Conservation (phyloP, 2,888 invertebrate genomes). For the Lottia scabra region DNA sequence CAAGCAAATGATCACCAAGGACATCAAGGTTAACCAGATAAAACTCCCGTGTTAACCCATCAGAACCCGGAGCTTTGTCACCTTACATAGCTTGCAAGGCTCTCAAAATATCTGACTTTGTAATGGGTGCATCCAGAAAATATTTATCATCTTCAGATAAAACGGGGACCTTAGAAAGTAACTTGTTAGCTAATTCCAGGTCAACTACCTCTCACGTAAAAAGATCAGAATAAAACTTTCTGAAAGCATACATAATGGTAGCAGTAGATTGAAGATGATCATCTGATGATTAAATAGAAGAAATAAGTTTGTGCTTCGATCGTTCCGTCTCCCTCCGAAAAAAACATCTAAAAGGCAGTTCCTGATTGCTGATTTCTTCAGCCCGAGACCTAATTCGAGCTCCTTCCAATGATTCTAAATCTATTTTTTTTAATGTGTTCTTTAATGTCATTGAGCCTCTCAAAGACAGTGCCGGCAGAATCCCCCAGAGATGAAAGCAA, state of each 20-base stretch:
- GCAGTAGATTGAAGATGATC: neutral
- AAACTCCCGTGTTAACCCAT: slow-evolving; percentile 37
- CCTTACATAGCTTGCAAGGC: slow-evolving; percentile 28
- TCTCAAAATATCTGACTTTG: slow-evolving; percentile 3
- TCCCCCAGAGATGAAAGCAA: neutral
- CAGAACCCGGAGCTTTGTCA: slow-evolving; percentile 35
- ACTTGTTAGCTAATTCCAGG: neutral
- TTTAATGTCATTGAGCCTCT: no score
- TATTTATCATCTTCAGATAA: neutral
- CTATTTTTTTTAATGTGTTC: no score
- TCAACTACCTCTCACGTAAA: slow-evolving; percentile 16
- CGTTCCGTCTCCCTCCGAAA: no score
- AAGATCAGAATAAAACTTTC: slow-evolving; percentile 8
- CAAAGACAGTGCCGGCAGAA: neutral
- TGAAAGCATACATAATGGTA: slow-evolving; percentile 7
- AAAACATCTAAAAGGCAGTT: no score
- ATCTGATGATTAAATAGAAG: neutral
- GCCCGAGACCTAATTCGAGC: no score
- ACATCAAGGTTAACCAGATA: slow-evolving; percentile 25
- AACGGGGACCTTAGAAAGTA: slow-evolving; percentile 7
- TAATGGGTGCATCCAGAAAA: slow-evolving; percentile 3
- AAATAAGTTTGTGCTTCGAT: no score
- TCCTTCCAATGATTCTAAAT: no score
- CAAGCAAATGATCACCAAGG: slow-evolving; percentile 21
- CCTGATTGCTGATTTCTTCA: no score